Evolutionary conservation across 2,888 invertebrate genomes (phyloP).

Genomic region (Hemithea aestivaria): DNA sequence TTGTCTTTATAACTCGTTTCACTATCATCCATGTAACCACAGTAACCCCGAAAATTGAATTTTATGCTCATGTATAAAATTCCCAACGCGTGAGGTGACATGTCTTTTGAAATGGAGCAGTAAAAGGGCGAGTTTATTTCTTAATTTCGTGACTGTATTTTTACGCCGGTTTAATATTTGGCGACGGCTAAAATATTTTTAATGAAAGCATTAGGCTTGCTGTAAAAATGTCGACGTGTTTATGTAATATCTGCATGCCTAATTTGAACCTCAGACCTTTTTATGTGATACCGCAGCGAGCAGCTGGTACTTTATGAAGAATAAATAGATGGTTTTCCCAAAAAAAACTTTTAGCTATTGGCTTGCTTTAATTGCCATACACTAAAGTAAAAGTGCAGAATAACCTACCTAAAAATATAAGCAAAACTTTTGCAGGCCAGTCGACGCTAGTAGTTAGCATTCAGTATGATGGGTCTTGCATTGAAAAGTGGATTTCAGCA

Average conservation of each 20-base stretch:
- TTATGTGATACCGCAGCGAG: neutral
- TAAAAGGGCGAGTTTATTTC: slow-evolving; percentile 35
- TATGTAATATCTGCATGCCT: slow-evolving; percentile 7
- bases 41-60: slow-evolving; percentile 50
- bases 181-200: slow-evolving; percentile 24
- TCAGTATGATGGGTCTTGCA: too few relatives aligned
- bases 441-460: too few relatives aligned
- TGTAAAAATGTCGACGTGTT: slow-evolving; percentile 14
- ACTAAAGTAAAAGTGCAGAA: too few relatives aligned
- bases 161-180: slow-evolving; percentile 27
- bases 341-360: too few relatives aligned
- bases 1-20: slow-evolving; percentile 47
- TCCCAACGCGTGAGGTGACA: slow-evolving; percentile 36
- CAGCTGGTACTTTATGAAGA: too few relatives aligned
- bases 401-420: too few relatives aligned
- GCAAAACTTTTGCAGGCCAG: too few relatives aligned
- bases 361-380: too few relatives aligned
- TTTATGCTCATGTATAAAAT: slow-evolving; percentile 50
- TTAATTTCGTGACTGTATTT: slow-evolving; percentile 30
- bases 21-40: slow-evolving; percentile 61
- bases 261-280: slow-evolving; percentile 3
- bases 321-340: too few relatives aligned
- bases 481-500: too few relatives aligned
- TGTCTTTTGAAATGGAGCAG: slow-evolving; percentile 37
- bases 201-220: slow-evolving; percentile 22